phyloP scores from a whole-genome alignment of 2,888 invertebrate species.

The Thelaira solivaga region DNA sequence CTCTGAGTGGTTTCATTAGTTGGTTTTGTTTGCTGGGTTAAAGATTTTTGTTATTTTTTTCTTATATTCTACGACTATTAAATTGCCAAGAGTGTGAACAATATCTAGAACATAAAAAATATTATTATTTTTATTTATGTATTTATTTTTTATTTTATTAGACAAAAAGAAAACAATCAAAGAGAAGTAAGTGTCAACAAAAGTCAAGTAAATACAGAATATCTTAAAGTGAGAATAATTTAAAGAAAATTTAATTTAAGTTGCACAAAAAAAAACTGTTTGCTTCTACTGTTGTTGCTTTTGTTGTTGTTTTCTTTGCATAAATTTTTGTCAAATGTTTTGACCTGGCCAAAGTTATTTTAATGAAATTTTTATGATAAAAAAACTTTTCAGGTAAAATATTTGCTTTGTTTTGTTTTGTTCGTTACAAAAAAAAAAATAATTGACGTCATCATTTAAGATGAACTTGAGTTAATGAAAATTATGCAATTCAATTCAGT shows the following conservation, averaged over 20 bases:
- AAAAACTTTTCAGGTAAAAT: not conserved
- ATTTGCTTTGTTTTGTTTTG: not conserved
- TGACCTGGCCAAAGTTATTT: not conserved
- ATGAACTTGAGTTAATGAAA: no score
- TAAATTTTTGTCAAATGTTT: slow-evolving; percentile 1
- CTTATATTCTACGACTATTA: not conserved
- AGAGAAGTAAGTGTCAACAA: not conserved
- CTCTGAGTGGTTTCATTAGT: no score
- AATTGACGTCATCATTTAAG: no score
- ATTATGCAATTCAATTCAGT: no score
- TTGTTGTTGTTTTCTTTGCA: not conserved
- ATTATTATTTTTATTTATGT: not conserved
- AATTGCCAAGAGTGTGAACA: not conserved
- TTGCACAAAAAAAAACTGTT: not conserved
- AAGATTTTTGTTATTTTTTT: not conserved
- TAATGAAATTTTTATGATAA: not conserved
- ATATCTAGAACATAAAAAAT: not conserved
- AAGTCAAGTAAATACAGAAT: slow-evolving; percentile 10
- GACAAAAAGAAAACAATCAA: not conserved
- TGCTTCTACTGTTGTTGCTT: not conserved
- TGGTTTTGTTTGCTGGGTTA: not conserved
- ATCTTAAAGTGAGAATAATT: not conserved
- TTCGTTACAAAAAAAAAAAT: no score
- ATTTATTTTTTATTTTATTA: not conserved
- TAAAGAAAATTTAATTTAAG: not conserved